These are phyloP conservation scores for Rhinophrynus dorsalis DNA, from an alignment of 2,797 vertebrate genomes.

Conservation along the genomic window DNA sequence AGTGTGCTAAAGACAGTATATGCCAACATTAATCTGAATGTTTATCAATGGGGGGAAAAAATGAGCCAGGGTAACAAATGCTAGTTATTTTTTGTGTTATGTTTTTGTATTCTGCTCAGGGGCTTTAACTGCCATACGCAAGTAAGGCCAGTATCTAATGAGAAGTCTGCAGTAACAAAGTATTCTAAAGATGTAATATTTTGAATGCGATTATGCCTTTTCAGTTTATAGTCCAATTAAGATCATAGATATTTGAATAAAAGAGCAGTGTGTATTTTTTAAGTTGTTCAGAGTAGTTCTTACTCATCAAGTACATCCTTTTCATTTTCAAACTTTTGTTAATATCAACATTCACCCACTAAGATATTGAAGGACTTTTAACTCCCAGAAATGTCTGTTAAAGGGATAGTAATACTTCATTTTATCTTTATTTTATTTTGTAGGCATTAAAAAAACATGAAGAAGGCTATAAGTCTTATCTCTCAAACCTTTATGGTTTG, in stretches of 20 bases:
- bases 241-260: slow-evolving; percentile 36
- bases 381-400: neutral
- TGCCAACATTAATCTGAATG: too few relatives aligned
- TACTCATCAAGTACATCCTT: too few relatives aligned
- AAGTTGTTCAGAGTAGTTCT: slow-evolving; percentile 14
- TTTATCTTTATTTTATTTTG: neutral
- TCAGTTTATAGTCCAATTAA: slow-evolving; percentile 20
- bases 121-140: slow-evolving; percentile 37
- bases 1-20: too few relatives aligned
- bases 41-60: too few relatives aligned
- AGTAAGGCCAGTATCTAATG: slow-evolving; percentile 16
- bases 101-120: slow-evolving; percentile 31
- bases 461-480: too few relatives aligned
- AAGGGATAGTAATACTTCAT: neutral
- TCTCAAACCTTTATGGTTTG: too few relatives aligned
- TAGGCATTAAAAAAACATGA: too few relatives aligned
- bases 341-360: neutral
- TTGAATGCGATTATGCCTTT: slow-evolving; percentile 34
- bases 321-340: neutral
- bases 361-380: neutral
- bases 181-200: slow-evolving; percentile 43
- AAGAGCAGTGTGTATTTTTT: slow-evolving; percentile 29
- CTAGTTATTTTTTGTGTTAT: slow-evolving; percentile 10
- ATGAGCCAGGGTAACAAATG: slow-evolving; percentile 24
- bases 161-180: slow-evolving; percentile 26